A percentile compares a stretch with the other conserved stretches of the same genome.
phyloP scores from a whole-genome alignment of 1,140 invertebrate species.

The Trichonephila inaurata region DNA sequence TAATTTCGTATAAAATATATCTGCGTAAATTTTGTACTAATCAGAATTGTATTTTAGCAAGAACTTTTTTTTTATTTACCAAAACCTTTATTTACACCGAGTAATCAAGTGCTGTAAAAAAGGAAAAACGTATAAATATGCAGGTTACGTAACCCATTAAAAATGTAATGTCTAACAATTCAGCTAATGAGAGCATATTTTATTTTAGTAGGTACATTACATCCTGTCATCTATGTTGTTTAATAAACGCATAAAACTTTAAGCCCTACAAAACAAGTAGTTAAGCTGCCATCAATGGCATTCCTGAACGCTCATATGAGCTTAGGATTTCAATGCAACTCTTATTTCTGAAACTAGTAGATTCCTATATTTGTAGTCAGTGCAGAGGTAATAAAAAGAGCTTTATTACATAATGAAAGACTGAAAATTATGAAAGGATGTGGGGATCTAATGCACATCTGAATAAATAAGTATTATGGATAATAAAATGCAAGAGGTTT shows the following conservation, averaged over 20 bases:
- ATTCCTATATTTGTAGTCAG: slow-evolving; percentile 9
- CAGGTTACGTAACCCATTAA: no score
- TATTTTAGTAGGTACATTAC: neutral
- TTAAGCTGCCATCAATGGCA: neutral
- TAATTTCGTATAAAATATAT: no score
- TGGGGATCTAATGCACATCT: neutral
- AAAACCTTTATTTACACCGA: no score
- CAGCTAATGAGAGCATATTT: neutral
- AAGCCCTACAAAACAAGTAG: neutral
- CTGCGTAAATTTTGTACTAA: no score
- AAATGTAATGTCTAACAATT: neutral
- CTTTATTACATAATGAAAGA: slow-evolving; percentile 23
- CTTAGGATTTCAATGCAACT: neutral
- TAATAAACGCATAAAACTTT: neutral
- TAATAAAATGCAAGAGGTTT: neutral
- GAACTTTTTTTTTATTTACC: no score
- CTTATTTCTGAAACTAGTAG: neutral
- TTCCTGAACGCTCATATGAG: neutral
- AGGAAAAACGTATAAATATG: no score
- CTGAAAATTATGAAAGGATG: slow-evolving; percentile 34
- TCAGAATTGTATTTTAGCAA: no score
- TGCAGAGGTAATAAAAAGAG: neutral
- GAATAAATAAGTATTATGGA: slow-evolving; percentile 13
- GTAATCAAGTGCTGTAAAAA: no score
- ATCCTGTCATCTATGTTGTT: neutral